A percentile compares a stretch with the other conserved stretches of the same genome.
These are phyloP conservation scores for Synanthedon myopaeformis DNA, from an alignment of 2,888 invertebrate species.

Conservation along the genomic window DNA sequence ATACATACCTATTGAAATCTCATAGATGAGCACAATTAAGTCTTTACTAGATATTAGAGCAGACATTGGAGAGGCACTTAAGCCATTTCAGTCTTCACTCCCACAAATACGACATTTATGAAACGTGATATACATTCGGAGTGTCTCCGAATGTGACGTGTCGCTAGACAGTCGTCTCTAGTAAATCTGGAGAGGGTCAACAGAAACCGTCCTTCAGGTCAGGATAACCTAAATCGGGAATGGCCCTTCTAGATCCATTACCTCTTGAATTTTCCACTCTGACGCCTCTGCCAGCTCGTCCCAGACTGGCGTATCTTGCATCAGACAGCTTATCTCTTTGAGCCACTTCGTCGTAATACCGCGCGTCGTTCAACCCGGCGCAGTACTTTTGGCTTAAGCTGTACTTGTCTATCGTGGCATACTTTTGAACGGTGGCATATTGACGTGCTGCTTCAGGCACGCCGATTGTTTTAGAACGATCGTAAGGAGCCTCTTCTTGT, in stretches of 20 bases:
- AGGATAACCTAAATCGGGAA: conserved; percentile 65
- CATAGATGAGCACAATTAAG: conserved; percentile 2
- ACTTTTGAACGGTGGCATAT: conserved; percentile 65
- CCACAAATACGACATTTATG: neutral
- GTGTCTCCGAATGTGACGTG: conserved; percentile 16
- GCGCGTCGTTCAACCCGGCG: conserved; percentile 63
- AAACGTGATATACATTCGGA: conserved; percentile 9
- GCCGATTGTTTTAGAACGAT: conserved; percentile 68
- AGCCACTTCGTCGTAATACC: conserved; percentile 64
- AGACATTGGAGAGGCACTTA: conserved; percentile 44
- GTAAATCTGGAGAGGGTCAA: conserved; percentile 73
- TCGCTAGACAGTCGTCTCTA: conserved; percentile 51
- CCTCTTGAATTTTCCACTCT: conserved; percentile 50
- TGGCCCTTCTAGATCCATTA: conserved; percentile 50
- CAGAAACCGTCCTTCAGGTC: conserved; percentile 79
- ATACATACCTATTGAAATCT: too few relatives aligned
- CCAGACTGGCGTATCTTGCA: conserved; percentile 63
- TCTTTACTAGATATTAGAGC: conserved; percentile 22
- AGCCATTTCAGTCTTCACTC: conserved; percentile 62
- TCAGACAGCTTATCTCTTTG: conserved; percentile 65
- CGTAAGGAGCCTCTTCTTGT: conserved; percentile 72
- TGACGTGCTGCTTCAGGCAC: conserved; percentile 50
- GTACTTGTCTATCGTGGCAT: conserved; percentile 67
- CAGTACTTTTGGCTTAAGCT: conserved; percentile 67
- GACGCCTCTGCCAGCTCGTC: conserved; percentile 48